Evolutionary conservation across 2,113 vertebrate species (phyloP).

Genomic region (Nothocercus julius): DNA sequence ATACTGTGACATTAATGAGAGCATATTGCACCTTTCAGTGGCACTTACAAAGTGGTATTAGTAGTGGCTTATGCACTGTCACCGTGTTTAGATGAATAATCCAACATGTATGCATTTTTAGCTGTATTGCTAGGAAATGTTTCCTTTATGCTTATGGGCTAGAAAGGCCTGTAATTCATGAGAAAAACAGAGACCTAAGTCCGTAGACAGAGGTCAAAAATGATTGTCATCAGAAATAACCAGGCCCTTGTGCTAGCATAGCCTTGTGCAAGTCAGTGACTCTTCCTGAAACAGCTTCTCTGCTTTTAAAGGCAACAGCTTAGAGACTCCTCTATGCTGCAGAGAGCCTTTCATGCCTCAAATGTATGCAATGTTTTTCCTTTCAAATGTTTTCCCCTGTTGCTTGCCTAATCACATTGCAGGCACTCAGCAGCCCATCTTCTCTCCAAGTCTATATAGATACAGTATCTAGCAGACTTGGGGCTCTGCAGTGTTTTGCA

Average conservation of each 20-base stretch:
- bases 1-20: background rate
- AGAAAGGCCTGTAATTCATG: background rate
- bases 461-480: fast-evolving
- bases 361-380: background rate
- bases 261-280: background rate
- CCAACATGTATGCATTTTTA: background rate
- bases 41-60: background rate
- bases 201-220: background rate
- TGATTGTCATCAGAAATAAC: background rate
- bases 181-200: background rate
- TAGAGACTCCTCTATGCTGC: background rate
- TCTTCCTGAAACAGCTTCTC: background rate
- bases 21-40: background rate
- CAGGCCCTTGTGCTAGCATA: background rate
- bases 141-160: background rate
- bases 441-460: background rate
- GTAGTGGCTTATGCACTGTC: no score
- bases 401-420: background rate
- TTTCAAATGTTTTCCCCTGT: no score
- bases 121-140: background rate
- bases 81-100: background rate
- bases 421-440: background rate
- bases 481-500: background rate
- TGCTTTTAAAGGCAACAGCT: background rate
- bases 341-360: background rate